Evolutionary conservation across 2,797 vertebrate species (phyloP).

Genomic region (Semotilus atromaculatus): DNA sequence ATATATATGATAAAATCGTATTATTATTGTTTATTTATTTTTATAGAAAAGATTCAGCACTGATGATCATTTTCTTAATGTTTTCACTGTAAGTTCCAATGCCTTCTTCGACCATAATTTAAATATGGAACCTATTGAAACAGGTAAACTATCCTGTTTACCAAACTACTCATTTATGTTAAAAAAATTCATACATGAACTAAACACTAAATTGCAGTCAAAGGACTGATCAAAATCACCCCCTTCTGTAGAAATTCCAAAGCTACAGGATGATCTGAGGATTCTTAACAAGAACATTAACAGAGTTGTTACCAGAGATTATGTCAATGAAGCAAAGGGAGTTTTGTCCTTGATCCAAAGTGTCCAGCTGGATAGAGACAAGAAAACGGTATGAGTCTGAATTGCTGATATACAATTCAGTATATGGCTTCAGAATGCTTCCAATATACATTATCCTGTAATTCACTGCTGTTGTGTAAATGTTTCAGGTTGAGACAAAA

Average conservation of each 20-base stretch:
- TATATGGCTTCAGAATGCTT: background rate
- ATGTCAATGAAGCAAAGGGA: background rate
- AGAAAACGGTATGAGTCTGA: background rate
- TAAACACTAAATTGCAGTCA: background rate
- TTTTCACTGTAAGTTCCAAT: conserved; percentile 7
- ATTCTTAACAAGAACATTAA: background rate
- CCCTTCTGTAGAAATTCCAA: background rate
- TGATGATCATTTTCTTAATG: background rate
- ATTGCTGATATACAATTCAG: background rate
- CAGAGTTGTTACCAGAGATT: background rate
- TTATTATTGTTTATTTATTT: background rate
- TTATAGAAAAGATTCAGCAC: background rate
- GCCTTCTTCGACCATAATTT: background rate
- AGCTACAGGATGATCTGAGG: background rate
- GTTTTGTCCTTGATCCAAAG: conserved; percentile 12
- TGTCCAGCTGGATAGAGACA: background rate
- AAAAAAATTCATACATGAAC: background rate
- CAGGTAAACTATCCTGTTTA: background rate
- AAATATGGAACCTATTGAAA: background rate
- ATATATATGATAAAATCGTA: no score
- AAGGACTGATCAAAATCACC: background rate
- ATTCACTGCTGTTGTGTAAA: background rate
- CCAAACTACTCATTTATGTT: background rate
- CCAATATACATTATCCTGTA: background rate
- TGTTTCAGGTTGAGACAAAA: background rate